phyloP scores from a whole-genome alignment of 1,140 invertebrate species.

The Lanistes nyassanus region DNA sequence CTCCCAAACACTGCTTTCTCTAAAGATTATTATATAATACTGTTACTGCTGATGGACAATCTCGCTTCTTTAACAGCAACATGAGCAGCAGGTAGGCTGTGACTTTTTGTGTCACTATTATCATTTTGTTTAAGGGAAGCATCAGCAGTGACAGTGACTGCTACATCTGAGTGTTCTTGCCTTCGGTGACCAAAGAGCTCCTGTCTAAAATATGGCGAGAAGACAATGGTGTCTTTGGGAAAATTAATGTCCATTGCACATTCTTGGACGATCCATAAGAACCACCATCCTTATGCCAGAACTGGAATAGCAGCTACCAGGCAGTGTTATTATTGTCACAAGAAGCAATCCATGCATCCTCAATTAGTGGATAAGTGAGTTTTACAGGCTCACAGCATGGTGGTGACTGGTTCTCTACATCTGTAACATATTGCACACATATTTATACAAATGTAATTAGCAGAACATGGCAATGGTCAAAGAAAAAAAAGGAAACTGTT shows the following conservation, averaged over 20 bases:
- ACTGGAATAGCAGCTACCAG: neutral
- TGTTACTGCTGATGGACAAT: neutral
- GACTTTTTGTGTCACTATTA: neutral
- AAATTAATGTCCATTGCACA: constrained; percentile 17
- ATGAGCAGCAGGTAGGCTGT: too few species aligned
- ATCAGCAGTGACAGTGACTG: neutral
- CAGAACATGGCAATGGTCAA: too few species aligned
- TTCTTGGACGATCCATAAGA: neutral
- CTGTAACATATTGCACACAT: too few species aligned
- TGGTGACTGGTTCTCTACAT: too few species aligned
- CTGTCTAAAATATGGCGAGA: constrained; percentile 5
- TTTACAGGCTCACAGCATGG: too few species aligned
- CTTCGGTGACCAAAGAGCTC: neutral
- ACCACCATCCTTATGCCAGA: constrained; percentile 8
- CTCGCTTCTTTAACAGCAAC: constrained; percentile 13
- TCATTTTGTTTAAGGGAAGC: neutral
- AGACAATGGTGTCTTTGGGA: constrained; percentile 10
- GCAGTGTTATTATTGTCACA: too few species aligned
- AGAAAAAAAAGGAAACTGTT: too few species aligned
- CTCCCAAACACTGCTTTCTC: neutral
- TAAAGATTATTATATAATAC: neutral
- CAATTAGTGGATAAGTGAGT: too few species aligned
- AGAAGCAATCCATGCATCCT: too few species aligned
- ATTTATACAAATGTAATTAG: too few species aligned
- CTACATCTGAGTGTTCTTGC: neutral